These are phyloP conservation scores for Chromis chromis DNA, from an alignment of 2,797 vertebrate genomes.

Conservation along the genomic window DNA sequence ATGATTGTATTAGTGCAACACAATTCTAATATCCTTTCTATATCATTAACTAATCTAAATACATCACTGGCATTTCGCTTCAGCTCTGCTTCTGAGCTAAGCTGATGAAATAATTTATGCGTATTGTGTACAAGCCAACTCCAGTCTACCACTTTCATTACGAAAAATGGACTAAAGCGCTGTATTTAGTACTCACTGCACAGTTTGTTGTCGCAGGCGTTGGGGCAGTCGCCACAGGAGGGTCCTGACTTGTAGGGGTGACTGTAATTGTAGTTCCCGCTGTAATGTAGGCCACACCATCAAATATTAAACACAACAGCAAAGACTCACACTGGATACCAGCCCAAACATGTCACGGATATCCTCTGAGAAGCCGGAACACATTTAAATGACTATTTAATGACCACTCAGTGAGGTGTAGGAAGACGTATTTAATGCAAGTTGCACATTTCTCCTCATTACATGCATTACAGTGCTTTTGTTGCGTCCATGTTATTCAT, in stretches of 20 bases:
- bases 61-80: not conserved
- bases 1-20: no score
- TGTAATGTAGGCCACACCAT: constrained; percentile 68
- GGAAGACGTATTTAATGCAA: not conserved
- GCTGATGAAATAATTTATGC: not conserved
- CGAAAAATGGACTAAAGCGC: not conserved
- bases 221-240: constrained; percentile 83
- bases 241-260: constrained; percentile 76
- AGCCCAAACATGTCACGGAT: constrained; percentile 20
- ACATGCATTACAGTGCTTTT: not conserved
- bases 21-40: no score
- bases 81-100: not conserved
- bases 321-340: constrained; percentile 1
- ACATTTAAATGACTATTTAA: constrained; percentile 15
- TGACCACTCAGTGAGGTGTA: not conserved
- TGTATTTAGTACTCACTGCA: constrained; percentile 73
- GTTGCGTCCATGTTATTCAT: not conserved
- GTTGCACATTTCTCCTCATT: constrained; percentile 6
- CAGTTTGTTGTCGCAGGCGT: constrained; percentile 79
- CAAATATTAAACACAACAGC: constrained; percentile 39
- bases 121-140: not conserved
- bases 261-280: constrained; percentile 76
- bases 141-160: not conserved
- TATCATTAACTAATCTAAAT: no score
- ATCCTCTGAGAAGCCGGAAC: not conserved